Percentiles rank a stretch among this genome's conserved stretches.
Evolutionary conservation across 2,888 invertebrate species (phyloP).

Genomic region (Linyphia triangularis): DNA sequence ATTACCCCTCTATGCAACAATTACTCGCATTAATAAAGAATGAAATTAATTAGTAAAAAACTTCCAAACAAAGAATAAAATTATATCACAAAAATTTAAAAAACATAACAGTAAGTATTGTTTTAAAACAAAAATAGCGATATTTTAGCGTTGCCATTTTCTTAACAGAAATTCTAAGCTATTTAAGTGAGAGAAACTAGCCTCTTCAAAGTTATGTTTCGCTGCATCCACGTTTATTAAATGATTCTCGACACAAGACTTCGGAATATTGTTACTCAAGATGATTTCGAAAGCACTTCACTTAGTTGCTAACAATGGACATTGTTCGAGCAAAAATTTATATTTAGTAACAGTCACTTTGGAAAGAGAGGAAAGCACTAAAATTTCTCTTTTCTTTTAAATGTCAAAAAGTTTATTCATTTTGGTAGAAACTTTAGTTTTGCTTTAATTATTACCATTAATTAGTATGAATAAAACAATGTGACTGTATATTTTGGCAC

Average conservation of each 20-base stretch:
- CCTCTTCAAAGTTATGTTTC: neutral
- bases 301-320: neutral
- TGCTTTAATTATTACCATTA: too few relatives aligned
- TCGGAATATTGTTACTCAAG: neutral
- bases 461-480: too few relatives aligned
- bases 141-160: neutral
- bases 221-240: constrained; percentile 3
- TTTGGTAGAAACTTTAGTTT: too few relatives aligned
- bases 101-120: too few relatives aligned
- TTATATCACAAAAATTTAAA: too few relatives aligned
- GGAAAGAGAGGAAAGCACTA: neutral
- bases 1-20: too few relatives aligned
- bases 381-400: too few relatives aligned
- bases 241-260: neutral
- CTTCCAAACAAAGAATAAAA: too few relatives aligned
- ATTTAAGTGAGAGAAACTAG: neutral
- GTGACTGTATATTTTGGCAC: too few relatives aligned
- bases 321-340: neutral
- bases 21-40: too few relatives aligned
- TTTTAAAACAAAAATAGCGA: neutral
- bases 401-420: too few relatives aligned
- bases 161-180: neutral
- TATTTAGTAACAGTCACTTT: neutral
- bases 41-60: too few relatives aligned
- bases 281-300: constrained; percentile 24